These are phyloP conservation scores for Glyptemys insculpta DNA, from an alignment of 2,797 vertebrate species.

Conservation along the genomic window DNA sequence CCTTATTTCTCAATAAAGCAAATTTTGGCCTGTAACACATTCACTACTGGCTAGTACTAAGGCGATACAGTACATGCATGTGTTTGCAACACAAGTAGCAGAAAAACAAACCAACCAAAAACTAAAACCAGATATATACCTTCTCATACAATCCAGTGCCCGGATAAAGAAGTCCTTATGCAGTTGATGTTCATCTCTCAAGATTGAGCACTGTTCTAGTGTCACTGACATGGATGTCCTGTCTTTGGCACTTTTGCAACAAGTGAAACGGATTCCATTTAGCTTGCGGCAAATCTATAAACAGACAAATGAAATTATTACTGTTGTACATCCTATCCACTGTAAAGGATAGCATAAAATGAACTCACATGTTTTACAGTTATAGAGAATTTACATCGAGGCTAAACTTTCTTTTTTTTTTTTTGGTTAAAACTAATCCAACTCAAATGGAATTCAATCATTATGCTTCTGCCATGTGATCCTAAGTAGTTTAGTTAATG, in stretches of 20 bases:
- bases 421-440: not conserved
- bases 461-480: rapidly evolving
- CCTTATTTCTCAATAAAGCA: not conserved
- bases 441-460: not conserved
- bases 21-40: rapidly evolving
- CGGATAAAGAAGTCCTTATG: slow-evolving; percentile 95
- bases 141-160: slow-evolving; percentile 97
- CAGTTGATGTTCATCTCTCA: slow-evolving; percentile 95
- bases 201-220: slow-evolving; percentile 94
- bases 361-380: not conserved
- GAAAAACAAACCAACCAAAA: not conserved
- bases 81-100: rapidly evolving
- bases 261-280: slow-evolving; percentile 97
- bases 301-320: rapidly evolving
- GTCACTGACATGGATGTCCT: slow-evolving; percentile 99
- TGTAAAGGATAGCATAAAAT: rapidly evolving
- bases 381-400: rapidly evolving
- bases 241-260: slow-evolving; percentile 99
- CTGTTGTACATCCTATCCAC: not conserved
- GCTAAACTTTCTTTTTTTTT: not conserved
- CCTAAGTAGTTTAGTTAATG: not conserved
- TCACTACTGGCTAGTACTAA: not conserved
- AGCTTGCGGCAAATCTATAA: slow-evolving; percentile 95
- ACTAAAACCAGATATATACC: slow-evolving; percentile 80
- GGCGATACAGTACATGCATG: rapidly evolving